These are phyloP conservation scores for Orthonychiurus folsomi DNA, from an alignment of 2,888 invertebrate species.

Conservation along the genomic window DNA sequence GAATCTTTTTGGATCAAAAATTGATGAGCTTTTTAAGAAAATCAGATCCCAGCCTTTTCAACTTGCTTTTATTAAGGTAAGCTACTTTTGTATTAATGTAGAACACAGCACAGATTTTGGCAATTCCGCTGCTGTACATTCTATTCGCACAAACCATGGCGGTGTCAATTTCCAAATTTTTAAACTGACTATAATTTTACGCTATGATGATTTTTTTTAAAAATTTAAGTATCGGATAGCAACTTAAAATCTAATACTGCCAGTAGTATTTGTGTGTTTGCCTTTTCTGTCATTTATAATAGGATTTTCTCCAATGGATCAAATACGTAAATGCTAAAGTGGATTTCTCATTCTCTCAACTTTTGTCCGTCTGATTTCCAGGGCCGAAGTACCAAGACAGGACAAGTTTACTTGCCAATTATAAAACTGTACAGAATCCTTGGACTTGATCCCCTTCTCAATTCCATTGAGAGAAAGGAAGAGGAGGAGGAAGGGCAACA, in stretches of 20 bases:
- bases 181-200: neutral
- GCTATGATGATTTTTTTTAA: too few relatives aligned
- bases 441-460: slow-evolving; percentile 28
- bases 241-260: too few relatives aligned
- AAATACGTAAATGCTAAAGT: too few relatives aligned
- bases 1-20: slow-evolving; percentile 47
- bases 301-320: too few relatives aligned
- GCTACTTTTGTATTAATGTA: slow-evolving; percentile 10
- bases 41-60: slow-evolving; percentile 47
- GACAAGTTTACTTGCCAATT: slow-evolving; percentile 48
- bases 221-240: too few relatives aligned
- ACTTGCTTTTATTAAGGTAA: slow-evolving; percentile 51
- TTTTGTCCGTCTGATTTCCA: slow-evolving; percentile 14
- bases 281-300: slow-evolving; percentile 10
- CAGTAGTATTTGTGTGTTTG: too few relatives aligned
- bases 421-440: slow-evolving; percentile 43
- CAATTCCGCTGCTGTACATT: neutral
- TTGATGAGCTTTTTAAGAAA: slow-evolving; percentile 49
- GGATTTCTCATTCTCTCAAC: neutral
- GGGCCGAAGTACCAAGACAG: slow-evolving; percentile 43
- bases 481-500: neutral
- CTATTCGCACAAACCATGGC: too few relatives aligned
- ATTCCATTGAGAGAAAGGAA: neutral
- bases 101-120: neutral
- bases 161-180: too few relatives aligned